phyloP scores from a whole-genome alignment of 2,113 vertebrate species.

The Myxocyprinus asiaticus region DNA sequence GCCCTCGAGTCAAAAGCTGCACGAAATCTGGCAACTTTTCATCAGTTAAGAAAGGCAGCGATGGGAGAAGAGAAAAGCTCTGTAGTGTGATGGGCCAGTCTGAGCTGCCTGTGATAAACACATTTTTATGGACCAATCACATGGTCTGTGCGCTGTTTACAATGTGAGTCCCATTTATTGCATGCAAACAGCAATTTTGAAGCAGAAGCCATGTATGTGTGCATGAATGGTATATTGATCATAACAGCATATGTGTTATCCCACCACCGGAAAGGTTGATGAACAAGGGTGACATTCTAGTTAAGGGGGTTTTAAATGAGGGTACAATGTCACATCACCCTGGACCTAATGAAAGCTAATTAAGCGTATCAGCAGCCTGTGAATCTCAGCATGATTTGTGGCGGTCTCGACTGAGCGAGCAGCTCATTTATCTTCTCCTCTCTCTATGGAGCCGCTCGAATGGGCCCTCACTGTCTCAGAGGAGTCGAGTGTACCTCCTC shows the following conservation, averaged over 20 bases:
- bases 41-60: conserved; percentile 53
- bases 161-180: conserved; percentile 31
- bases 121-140: conserved; percentile 25
- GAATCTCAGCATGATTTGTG: too few species aligned
- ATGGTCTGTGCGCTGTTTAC: conserved; percentile 54
- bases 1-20: conserved; percentile 61
- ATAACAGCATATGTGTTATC: not conserved
- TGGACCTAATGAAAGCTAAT: too few species aligned
- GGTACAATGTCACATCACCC: too few species aligned
- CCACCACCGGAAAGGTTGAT: too few species aligned
- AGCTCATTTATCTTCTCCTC: too few species aligned
- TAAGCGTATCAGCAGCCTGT: too few species aligned
- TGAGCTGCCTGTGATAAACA: conserved; percentile 64
- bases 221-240: not conserved
- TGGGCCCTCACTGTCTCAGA: too few species aligned
- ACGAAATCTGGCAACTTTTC: conserved; percentile 65
- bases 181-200: conserved; percentile 31
- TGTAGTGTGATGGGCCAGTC: conserved; percentile 53
- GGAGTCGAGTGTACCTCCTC: too few species aligned
- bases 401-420: too few species aligned
- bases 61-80: conserved; percentile 44
- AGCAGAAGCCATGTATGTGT: not conserved
- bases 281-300: too few species aligned
- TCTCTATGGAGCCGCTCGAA: too few species aligned
- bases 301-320: too few species aligned